These are phyloP conservation scores for Coracopsis vasa DNA, from an alignment of 2,113 vertebrate genomes.

Conservation along the genomic window DNA sequence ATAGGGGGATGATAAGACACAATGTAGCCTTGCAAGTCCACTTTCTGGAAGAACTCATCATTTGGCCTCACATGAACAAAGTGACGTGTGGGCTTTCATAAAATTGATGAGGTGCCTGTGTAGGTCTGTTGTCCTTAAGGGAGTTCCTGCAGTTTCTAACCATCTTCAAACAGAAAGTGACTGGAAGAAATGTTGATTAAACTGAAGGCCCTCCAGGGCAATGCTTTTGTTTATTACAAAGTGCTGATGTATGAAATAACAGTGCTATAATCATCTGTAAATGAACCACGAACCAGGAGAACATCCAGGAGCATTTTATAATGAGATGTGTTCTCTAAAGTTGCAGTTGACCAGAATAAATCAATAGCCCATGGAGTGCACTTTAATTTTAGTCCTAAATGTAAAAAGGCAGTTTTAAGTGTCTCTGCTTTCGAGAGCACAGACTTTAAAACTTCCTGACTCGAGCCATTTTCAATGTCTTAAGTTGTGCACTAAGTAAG, in stretches of 20 bases:
- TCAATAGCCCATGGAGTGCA: not conserved
- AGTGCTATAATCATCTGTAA: slow-evolving; percentile 36
- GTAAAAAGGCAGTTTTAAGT: slow-evolving; percentile 16
- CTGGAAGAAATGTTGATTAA: not conserved
- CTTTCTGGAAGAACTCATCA: not conserved
- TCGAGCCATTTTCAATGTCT: slow-evolving; percentile 19
- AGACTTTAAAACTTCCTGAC: slow-evolving; percentile 38
- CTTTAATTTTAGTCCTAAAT: slow-evolving; percentile 19
- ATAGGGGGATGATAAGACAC: not conserved
- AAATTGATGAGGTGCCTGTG: not conserved
- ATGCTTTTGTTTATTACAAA: slow-evolving; percentile 14
- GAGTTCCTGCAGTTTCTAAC: not conserved
- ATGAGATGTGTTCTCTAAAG: not conserved
- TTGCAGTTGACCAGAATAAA: slow-evolving; percentile 12
- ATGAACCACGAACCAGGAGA: slow-evolving; percentile 4
- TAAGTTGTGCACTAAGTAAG: not conserved
- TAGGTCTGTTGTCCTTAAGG: not conserved
- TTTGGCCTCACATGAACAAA: not conserved
- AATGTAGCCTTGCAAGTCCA: not conserved
- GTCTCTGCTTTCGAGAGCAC: not conserved
- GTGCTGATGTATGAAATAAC: slow-evolving; percentile 22
- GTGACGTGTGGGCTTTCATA: not conserved
- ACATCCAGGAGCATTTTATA: not conserved
- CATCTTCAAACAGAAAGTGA: not conserved
- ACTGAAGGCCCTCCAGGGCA: not conserved